phyloP scores from a whole-genome alignment of 2,113 vertebrate species.

The Spilogale gracilis region DNA sequence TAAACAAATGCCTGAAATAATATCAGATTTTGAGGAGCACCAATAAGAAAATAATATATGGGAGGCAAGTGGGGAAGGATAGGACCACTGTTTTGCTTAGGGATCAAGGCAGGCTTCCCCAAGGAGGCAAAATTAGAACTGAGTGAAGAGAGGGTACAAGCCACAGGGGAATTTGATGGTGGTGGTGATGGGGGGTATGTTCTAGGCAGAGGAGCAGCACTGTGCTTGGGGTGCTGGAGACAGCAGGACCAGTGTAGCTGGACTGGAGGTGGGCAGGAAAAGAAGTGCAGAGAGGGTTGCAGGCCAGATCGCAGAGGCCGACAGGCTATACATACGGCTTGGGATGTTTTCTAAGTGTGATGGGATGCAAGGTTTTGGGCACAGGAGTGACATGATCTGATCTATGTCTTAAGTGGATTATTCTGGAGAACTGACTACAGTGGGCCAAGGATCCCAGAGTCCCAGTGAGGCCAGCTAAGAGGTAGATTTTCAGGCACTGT shows the following conservation, averaged over 20 bases:
- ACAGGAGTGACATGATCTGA: background rate
- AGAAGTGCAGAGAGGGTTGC: background rate
- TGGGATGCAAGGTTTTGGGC: background rate
- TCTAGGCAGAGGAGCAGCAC: background rate
- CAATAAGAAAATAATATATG: background rate
- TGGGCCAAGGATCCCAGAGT: background rate
- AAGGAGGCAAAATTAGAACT: background rate
- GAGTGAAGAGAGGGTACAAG: background rate
- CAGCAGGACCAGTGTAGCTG: background rate
- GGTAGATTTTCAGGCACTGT: background rate
- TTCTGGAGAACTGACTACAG: background rate
- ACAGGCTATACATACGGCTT: background rate
- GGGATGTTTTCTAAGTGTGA: background rate
- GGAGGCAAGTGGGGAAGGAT: background rate
- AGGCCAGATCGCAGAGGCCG: background rate
- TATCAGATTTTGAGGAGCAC: background rate
- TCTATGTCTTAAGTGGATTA: background rate
- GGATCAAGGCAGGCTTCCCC: background rate
- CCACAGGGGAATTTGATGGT: background rate
- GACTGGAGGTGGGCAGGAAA: background rate
- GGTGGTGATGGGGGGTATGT: fast-evolving
- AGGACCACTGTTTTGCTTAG: background rate
- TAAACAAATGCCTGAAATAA: background rate
- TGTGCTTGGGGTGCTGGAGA: background rate
- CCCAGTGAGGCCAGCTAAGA: background rate